These are phyloP conservation scores for Bactericera cockerelli DNA, from an alignment of 1,140 invertebrate genomes.

Conservation along the genomic window DNA sequence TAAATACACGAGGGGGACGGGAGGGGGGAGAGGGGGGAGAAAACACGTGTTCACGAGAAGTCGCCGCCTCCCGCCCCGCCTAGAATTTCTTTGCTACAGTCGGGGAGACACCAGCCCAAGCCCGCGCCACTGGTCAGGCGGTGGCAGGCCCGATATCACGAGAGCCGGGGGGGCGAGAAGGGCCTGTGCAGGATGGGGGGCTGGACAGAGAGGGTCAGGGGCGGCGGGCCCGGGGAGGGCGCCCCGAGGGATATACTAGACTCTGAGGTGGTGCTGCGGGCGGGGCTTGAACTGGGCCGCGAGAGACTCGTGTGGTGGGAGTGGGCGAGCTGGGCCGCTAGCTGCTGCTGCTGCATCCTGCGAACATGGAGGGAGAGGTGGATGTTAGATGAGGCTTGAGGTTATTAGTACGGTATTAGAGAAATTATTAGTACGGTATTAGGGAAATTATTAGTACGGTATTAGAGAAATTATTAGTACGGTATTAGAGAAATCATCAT, in stretches of 20 bases:
- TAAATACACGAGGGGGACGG: too few species aligned
- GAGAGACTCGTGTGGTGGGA: slow-evolving; percentile 18
- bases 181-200: slow-evolving; percentile 22
- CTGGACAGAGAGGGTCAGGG: neutral
- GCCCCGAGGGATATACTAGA: slow-evolving; percentile 25
- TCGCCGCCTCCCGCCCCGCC: too few species aligned
- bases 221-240: slow-evolving; percentile 24
- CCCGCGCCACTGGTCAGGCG: slow-evolving; percentile 17
- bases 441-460: too few species aligned
- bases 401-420: neutral
- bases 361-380: neutral
- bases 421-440: too few species aligned
- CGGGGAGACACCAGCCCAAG: slow-evolving; percentile 17
- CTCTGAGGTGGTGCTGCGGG: slow-evolving; percentile 23
- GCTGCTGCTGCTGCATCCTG: slow-evolving; percentile 27
- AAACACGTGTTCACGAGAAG: too few species aligned
- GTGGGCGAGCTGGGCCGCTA: slow-evolving; percentile 25
- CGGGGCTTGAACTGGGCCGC: slow-evolving; percentile 17
- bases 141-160: slow-evolving; percentile 24
- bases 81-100: neutral
- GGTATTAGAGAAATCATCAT: too few species aligned
- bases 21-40: too few species aligned
- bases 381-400: too few species aligned
- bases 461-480: too few species aligned
- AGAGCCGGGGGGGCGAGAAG: slow-evolving; percentile 20